Evolutionary conservation across 1,140 invertebrate species (phyloP).

Genomic region (Lepidurus packardi): DNA sequence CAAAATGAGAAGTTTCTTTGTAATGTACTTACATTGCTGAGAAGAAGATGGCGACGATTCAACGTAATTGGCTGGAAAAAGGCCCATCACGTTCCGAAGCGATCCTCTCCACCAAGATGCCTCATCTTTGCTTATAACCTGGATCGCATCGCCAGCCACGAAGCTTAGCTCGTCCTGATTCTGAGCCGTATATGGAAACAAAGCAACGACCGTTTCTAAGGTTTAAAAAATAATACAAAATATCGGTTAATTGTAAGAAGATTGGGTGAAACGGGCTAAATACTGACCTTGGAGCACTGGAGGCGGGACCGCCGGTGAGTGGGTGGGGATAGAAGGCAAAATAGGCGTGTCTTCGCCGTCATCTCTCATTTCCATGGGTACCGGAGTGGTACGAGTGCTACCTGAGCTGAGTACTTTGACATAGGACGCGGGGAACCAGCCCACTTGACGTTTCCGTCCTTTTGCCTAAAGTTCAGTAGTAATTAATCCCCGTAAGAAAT

Average conservation of each 20-base stretch:
- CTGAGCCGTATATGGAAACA: constrained; percentile 86
- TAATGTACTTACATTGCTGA: constrained; percentile 36
- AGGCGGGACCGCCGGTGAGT: constrained; percentile 36
- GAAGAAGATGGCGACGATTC: constrained; percentile 57
- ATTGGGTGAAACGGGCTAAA: not conserved
- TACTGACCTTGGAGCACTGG: constrained; percentile 32
- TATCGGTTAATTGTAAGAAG: not conserved
- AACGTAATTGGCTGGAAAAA: constrained; percentile 91
- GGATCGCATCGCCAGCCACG: constrained; percentile 88
- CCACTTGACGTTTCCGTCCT: constrained; percentile 88
- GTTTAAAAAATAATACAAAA: constrained; percentile 39
- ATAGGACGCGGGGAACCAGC: constrained; percentile 96
- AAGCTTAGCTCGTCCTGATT: constrained; percentile 92
- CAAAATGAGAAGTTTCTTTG: not conserved
- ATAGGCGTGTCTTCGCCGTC: constrained; percentile 38
- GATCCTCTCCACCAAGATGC: constrained; percentile 95
- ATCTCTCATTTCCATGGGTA: constrained; percentile 28
- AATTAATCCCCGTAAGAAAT: no score
- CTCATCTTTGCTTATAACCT: constrained; percentile 83
- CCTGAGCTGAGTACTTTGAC: constrained; percentile 67
- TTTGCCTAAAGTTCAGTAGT: constrained; percentile 57
- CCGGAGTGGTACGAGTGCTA: constrained; percentile 41
- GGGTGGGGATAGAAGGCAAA: constrained; percentile 37
- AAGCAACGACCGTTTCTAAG: constrained; percentile 80
- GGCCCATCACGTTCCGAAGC: constrained; percentile 73